These are phyloP conservation scores for Oligia latruncula DNA, from an alignment of 2,888 invertebrate genomes.

Conservation along the genomic window DNA sequence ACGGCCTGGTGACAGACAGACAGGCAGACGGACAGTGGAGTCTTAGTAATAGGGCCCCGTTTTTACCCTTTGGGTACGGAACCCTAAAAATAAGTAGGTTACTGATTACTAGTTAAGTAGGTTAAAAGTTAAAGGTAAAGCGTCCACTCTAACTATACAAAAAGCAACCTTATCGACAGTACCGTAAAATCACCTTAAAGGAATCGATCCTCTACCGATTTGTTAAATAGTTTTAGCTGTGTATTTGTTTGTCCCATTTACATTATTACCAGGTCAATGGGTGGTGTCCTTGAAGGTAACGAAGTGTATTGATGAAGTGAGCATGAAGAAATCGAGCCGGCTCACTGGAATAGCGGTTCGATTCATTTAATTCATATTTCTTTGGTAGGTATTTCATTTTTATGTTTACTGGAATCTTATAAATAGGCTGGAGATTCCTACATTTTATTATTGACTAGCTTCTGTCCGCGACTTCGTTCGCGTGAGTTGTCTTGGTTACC, in stretches of 20 bases:
- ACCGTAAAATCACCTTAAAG: background rate
- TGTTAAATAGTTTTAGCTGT: constrained; percentile 50
- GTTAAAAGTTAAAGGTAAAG: no score
- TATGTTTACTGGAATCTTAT: background rate
- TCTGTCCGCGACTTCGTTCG: no score
- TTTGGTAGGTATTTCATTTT: constrained; percentile 7
- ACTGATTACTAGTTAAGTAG: background rate
- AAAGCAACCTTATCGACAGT: no score
- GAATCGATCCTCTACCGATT: constrained; percentile 52
- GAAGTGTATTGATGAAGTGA: constrained; percentile 45
- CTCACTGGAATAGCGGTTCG: background rate
- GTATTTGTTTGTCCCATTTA: constrained; percentile 59
- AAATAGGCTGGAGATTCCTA: background rate
- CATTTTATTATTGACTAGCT: background rate
- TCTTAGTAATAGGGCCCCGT: no score
- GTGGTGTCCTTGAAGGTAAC: constrained; percentile 39
- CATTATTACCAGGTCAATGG: constrained; percentile 54
- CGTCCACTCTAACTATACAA: no score
- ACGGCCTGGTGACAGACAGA: no score
- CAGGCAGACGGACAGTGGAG: no score
- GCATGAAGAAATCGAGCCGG: constrained; percentile 24
- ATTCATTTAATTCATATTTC: constrained; percentile 31
- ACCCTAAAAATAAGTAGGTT: background rate
- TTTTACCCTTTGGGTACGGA: no score
- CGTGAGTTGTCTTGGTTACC: background rate